phyloP scores from a whole-genome alignment of 2,113 vertebrate species.

The Polypterus bichir region DNA sequence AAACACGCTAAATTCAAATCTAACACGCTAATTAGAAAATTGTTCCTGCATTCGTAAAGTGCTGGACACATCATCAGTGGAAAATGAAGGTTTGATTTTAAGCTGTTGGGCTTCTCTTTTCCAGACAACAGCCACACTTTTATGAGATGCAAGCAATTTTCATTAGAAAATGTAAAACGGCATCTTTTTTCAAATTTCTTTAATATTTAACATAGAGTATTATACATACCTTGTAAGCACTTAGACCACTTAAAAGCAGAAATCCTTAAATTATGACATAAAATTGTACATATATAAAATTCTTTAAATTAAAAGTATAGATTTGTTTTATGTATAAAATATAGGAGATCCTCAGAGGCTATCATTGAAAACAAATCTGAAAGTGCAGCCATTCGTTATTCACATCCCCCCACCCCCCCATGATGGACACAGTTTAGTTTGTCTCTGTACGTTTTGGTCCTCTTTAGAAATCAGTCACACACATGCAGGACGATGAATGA shows the following conservation, averaged over 20 bases:
- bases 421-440: slow-evolving; percentile 30
- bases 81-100: slow-evolving; percentile 2
- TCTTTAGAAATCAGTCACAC: slow-evolving; percentile 24
- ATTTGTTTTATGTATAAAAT: slow-evolving; percentile 69
- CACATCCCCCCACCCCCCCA: slow-evolving; percentile 17
- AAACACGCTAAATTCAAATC: slow-evolving; percentile 9
- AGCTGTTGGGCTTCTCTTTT: background rate
- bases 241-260: slow-evolving; percentile 43
- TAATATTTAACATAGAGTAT: slow-evolving; percentile 41
- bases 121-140: slow-evolving; percentile 10
- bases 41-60: slow-evolving; percentile 4
- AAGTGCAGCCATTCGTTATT: slow-evolving; percentile 48
- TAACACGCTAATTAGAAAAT: slow-evolving; percentile 26
- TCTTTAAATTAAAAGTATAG: slow-evolving; percentile 68
- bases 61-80: background rate
- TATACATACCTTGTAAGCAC: slow-evolving; percentile 64
- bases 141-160: slow-evolving; percentile 11
- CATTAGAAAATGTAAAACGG: slow-evolving; percentile 18
- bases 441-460: slow-evolving; percentile 46
- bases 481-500: slow-evolving; percentile 11
- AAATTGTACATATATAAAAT: slow-evolving; percentile 61
- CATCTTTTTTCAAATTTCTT: slow-evolving; percentile 6
- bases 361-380: slow-evolving; percentile 72
- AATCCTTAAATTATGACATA: slow-evolving; percentile 61
- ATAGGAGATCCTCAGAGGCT: slow-evolving; percentile 55